phyloP scores from a whole-genome alignment of 2,113 vertebrate genomes.

The Thymallus thymallus region DNA sequence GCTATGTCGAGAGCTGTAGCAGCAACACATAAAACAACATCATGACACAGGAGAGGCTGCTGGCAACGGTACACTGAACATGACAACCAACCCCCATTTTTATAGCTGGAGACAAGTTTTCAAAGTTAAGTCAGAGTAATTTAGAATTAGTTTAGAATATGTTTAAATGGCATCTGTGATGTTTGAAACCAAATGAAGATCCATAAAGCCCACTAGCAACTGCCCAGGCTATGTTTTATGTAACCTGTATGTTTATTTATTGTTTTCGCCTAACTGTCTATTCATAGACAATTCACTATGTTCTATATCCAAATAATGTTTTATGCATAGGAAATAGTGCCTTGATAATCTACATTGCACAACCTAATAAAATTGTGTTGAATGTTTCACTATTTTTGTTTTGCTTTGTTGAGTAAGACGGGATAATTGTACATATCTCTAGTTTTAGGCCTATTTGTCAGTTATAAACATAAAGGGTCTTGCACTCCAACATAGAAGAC shows the following conservation, averaged over 20 bases:
- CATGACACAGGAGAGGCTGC: conserved; percentile 53
- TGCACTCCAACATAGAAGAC: no score
- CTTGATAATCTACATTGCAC: background rate
- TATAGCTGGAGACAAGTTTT: conserved; percentile 13
- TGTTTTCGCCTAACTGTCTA: background rate
- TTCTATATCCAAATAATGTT: background rate
- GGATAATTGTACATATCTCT: no score
- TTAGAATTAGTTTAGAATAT: background rate
- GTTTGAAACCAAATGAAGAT: background rate
- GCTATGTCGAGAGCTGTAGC: conserved; percentile 88
- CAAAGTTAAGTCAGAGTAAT: conserved; percentile 13
- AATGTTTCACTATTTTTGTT: background rate
- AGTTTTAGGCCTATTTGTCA: no score
- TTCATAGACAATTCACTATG: background rate
- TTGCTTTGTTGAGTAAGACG: no score
- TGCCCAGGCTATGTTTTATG: background rate
- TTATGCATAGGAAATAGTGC: background rate
- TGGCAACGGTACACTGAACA: background rate
- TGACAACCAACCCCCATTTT: background rate
- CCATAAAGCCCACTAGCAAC: no score
- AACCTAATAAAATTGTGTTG: background rate
- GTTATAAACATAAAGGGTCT: no score
- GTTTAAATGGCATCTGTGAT: conserved; percentile 34
- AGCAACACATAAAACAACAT: conserved; percentile 65
- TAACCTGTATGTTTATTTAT: background rate